Evolutionary conservation across 2,113 vertebrate genomes (phyloP), one percentile per base, ranked within the genome.

Genomic region (Gopherus flavomarginatus): DNA sequence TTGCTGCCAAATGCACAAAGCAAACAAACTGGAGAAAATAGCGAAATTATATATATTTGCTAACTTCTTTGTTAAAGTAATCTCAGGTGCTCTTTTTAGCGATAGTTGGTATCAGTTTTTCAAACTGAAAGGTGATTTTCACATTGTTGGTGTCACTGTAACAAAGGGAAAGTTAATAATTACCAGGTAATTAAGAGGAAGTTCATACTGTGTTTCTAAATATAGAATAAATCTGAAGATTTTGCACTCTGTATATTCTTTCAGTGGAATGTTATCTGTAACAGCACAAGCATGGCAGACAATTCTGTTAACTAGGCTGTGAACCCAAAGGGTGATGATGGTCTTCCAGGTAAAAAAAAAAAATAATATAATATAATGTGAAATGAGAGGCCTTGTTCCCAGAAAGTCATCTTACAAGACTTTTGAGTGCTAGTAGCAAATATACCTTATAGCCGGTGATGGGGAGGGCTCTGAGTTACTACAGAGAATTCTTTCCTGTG

Each of bases 231-330:
- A 24, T 6, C 83, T 81, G n/a, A 89, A 59, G 19, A 38, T 31
- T 65, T 83, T 17, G 42, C 35, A 81, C n/a, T 31, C 24, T 77
- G 9, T 77, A 81, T 8, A 31, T 29, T 82, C 52, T 81, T 81
- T 54, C 81, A 54, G 1, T 0, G 0, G 31, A 54, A 56, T 1
- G 50, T 8, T n/a, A 52, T 7, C 11, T 2, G 35, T 42, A 12
- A 27, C n/a, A 35, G 19, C 50, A 54, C 81, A 82, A 78, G 13
- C 44, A 19, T 49, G 47, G 49, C 80, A 81, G 24, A 42, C 54
- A 52, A 91, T 24, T 75, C 72, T 5, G 4, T 26, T 83, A 14
- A 29, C 14, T 84, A 7, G 21, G 79, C 65, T 75, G 21, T 42
- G 5, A 38, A 4, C 56, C 56, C 87, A 38, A 50, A 50, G 13